A percentile compares a stretch with the other conserved stretches of the same genome.
Conservation (phyloP, 2,113 vertebrate species). For the Pavo muticus region DNA sequence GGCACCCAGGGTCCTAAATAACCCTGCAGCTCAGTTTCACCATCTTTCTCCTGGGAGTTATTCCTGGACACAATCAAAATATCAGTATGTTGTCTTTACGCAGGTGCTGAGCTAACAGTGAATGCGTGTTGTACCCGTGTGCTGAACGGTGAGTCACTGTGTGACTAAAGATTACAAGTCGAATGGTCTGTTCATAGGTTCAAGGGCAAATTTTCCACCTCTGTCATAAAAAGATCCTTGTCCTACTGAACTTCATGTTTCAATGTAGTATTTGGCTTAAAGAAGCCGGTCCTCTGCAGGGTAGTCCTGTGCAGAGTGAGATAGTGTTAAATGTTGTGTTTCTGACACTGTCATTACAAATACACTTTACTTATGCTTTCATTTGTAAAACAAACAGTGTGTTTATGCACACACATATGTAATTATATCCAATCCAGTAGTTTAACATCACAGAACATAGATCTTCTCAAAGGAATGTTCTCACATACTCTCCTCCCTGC, state of each 20-base stretch:
- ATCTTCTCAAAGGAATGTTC: neutral
- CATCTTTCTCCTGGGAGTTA: neutral
- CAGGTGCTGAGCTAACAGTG: neutral
- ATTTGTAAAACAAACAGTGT: neutral
- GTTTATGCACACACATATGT: neutral
- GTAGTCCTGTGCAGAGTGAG: neutral
- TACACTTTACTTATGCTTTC: neutral
- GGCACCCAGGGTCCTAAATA: neutral
- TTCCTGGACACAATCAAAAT: neutral
- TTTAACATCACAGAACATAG: neutral
- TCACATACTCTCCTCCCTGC: neutral
- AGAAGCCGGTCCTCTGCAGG: neutral
- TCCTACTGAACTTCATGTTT: neutral
- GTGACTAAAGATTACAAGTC: neutral
- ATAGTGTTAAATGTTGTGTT: neutral
- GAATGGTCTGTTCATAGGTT: constrained; percentile 8
- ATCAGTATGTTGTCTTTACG: neutral
- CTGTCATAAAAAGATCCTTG: neutral
- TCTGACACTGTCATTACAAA: neutral
- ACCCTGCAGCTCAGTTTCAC: neutral
- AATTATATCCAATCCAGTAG: neutral
- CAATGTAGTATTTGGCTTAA: neutral
- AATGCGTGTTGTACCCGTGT: neutral
- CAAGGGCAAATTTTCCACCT: constrained; percentile 23
- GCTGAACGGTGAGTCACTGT: constrained; percentile 25